A percentile compares a stretch with the other conserved stretches of the same genome.
These are phyloP conservation scores for Pitta sordida DNA, from an alignment of 2,113 vertebrate genomes.

Conservation along the genomic window DNA sequence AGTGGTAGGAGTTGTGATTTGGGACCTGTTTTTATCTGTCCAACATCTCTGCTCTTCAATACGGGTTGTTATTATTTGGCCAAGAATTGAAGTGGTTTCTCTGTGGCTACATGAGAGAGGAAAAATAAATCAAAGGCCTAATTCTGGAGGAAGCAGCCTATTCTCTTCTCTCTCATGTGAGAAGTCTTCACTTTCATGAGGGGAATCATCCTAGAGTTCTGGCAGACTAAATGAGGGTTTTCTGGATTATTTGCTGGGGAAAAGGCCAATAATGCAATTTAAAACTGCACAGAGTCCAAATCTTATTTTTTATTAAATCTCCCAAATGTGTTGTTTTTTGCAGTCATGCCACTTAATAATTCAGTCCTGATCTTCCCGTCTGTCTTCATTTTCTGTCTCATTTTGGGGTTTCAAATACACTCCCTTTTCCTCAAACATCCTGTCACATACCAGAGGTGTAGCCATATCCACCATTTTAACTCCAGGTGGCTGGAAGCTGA, in stretches of 20 bases:
- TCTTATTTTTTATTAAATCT: constrained; percentile 24
- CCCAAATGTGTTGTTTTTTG: constrained; percentile 10
- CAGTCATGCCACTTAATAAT: constrained; percentile 53
- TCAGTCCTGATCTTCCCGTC: constrained; percentile 36
- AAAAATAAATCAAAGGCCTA: constrained; percentile 16
- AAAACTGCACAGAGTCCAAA: constrained; percentile 28
- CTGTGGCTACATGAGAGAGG: background rate
- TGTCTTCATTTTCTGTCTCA: constrained; percentile 33
- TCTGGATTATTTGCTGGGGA: constrained; percentile 32
- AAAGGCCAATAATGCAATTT: constrained; percentile 49
- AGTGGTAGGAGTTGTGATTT: background rate
- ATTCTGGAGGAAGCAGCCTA: background rate
- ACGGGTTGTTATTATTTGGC: background rate
- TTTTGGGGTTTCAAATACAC: constrained; percentile 22
- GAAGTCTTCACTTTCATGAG: constrained; percentile 8
- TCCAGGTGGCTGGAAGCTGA: constrained; percentile 49
- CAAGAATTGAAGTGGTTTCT: background rate
- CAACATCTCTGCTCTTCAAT: background rate
- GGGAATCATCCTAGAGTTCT: constrained; percentile 9
- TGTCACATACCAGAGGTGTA: constrained; percentile 44
- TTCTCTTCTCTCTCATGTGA: background rate
- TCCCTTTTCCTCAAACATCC: constrained; percentile 33
- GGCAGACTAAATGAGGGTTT: background rate
- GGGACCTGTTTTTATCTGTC: background rate
- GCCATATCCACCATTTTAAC: background rate